Base-by-base conservation (phyloP, 2,888 invertebrate genomes). In the Hesperia comma region DNA sequence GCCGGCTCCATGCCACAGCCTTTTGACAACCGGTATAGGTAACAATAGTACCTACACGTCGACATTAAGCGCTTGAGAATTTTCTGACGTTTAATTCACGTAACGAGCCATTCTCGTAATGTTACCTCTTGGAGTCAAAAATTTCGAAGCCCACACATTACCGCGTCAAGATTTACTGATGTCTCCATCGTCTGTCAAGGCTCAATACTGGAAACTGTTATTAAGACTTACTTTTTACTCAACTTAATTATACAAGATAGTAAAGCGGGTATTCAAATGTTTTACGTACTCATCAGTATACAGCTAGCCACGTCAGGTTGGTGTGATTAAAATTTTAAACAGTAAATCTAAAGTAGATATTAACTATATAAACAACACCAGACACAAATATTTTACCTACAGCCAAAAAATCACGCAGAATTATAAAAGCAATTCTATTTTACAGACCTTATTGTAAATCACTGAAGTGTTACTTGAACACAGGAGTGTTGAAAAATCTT, bases 11-110 rank as follows among this genome's bases (percentile, higher is more conserved):
- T 74, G 69, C 72, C 74, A 72, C 76, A 81, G 81, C 88, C 90
- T 90, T 88, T 89, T 89, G 88, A 91, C 91, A 90, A 91, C 92
- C 91, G 90, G 91, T 90, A 90, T 88, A 82, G 79, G 79, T 73
- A 74, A 53, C 53, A 69, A 72, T 69, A 71, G 68, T 82, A 40
- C 26, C 15, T 53, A 83, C 81, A 81, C 76, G 77, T 78, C 80
- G 82, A 80, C 79, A 81, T 80, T 78, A 78, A 63, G 72, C 75
- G 79, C 84, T 87, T 88, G 86, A 90, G 90, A 90, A 88, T 90
- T 86, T 85, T 88, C 86, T 90, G 87, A 89, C 85, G 85, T 84
- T 84, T 85, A 88, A 85, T 87, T 86, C 87, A 89, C 86, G 87
- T 88, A 89, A 88, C 85, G 81, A 84, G 83, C 77, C 80, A 76